Evolutionary conservation across 2,797 vertebrate genomes (phyloP), one percentile per base, ranked within the genome.

Genomic region (Danio kyathit): DNA sequence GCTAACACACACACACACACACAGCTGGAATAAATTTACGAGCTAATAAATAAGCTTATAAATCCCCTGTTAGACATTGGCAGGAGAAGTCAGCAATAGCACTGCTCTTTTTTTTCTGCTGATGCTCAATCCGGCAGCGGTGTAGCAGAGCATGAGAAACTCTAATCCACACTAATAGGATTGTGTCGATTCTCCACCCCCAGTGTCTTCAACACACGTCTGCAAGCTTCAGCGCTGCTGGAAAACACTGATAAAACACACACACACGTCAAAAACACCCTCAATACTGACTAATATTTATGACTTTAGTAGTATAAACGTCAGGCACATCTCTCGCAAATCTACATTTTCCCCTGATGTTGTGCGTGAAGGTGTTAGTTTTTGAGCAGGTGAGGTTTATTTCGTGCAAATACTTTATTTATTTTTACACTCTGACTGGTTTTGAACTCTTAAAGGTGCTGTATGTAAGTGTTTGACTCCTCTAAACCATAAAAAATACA

Each of bases 121-220:
- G 84, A 84, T 92, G 88, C 89, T 90, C 91, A 92, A 88, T 91
- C 88, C 84, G 87, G 89, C 90, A 91, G 90, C 90, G 82, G 87
- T 90, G 81, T 74, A 86, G 86, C 87, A 86, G 49, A 88, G 85
- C 88, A 79, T 91, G 90, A 91, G 88, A 88, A 82, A 90, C 86
- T 89, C 89, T 94, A 94, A 94, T 94, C 93, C 92, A 89, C 84
- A 86, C 88, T 95, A 94, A 95, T 94, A 94, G 93, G 94, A 95
- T 94, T 94, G 92, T 89, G 93, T 91, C 89, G 92, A 91, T 94
- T 94, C 90, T 91, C 51, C 51, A 19, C 89, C 90, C 91, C 91
- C 91, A 89, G 88, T 90, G 90, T 90, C 88, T 90, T 92, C 86
- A 88, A 87, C 89, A 90, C 88, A 91, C 91, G 86, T 91, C 89